Conservation (phyloP, 2,888 invertebrate genomes). For the Tachina grossa region DNA sequence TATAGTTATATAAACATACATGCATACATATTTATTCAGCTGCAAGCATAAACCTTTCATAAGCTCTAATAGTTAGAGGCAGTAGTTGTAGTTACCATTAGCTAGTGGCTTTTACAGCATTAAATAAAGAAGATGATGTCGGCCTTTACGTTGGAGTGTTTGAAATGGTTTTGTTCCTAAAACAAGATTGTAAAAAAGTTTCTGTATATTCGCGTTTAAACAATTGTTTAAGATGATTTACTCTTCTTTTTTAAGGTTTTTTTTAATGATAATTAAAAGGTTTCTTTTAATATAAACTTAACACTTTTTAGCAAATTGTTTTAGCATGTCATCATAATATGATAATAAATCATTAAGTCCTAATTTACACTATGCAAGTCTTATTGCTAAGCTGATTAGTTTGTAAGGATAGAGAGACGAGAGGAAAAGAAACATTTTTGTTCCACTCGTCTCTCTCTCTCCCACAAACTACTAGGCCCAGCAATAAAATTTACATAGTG, state of each 20-base stretch:
- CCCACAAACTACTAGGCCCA: too few relatives aligned
- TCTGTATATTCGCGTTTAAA: constrained; percentile 5
- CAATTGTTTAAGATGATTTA: constrained; percentile 29
- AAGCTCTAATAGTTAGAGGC: constrained; percentile 51
- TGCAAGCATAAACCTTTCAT: constrained; percentile 49
- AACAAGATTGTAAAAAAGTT: constrained; percentile 16
- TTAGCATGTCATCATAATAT: neutral
- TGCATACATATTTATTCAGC: constrained; percentile 17
- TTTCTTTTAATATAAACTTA: constrained; percentile 31
- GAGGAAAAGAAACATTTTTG: too few relatives aligned
- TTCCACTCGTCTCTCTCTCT: too few relatives aligned
- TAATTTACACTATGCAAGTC: too few relatives aligned
- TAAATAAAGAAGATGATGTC: neutral
- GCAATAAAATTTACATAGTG: too few relatives aligned
- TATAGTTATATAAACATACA: neutral
- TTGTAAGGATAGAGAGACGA: too few relatives aligned
- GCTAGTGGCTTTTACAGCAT: neutral
- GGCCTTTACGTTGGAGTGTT: constrained; percentile 11
- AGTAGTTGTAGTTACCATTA: constrained; percentile 5
- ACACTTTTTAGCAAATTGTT: constrained; percentile 5
- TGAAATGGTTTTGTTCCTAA: constrained; percentile 12
- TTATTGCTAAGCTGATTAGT: too few relatives aligned
- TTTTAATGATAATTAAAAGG: neutral
- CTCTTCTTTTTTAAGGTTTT: neutral
- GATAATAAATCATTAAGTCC: too few relatives aligned